Evolutionary conservation across 2,797 vertebrate species (phyloP), one percentile per base, ranked within the genome.

Genomic region (Eptatretus atami): DNA sequence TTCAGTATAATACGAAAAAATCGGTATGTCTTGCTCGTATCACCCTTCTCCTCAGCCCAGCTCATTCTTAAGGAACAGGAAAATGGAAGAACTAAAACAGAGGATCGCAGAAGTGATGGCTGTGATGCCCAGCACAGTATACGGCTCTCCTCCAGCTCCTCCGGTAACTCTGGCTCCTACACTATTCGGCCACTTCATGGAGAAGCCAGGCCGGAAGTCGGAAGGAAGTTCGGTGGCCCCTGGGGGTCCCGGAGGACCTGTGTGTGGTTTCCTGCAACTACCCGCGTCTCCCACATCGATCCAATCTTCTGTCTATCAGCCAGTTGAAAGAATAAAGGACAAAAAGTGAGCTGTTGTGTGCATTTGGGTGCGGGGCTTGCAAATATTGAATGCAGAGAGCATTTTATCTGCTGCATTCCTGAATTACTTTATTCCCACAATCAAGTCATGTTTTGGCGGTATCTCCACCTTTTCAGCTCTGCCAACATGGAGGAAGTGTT

Each of bases 121-220:
- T 60, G 55, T 60, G 14, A 60, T 60, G 55, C 55, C 55, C 14
- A 60, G 55, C 55, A 14, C 55, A 14, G 14, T 60, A 3, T 60
- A 60, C 55, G 14, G 14, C 55, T 19, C 55, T 19, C 14, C 55
- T 14, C 55, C 55, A 14, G 14, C 55, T 14, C 14, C 55, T 19
- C 55, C 55, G 55, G 55, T 60, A 19, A 19, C 19, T 6, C 14
- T 60, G 55, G 55, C 55, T 60, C 55, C 55, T n/a, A 14, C 55
- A 60, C 55, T 60, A 60, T 19, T 60, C 55, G 6, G 55, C 55
- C 14, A 60, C 55, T 60, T 60, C 55, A 60, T 60, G 55, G 55
- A 60, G 55, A 60, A 60, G 55, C 14, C 55, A 19, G 14, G 14
- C 14, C n/a, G n/a, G 55, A 6, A 19, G 55, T 14, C 14, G 55